Evolutionary conservation across 2,888 invertebrate genomes (phyloP).

Genomic region (Antheraea yamamai): DNA sequence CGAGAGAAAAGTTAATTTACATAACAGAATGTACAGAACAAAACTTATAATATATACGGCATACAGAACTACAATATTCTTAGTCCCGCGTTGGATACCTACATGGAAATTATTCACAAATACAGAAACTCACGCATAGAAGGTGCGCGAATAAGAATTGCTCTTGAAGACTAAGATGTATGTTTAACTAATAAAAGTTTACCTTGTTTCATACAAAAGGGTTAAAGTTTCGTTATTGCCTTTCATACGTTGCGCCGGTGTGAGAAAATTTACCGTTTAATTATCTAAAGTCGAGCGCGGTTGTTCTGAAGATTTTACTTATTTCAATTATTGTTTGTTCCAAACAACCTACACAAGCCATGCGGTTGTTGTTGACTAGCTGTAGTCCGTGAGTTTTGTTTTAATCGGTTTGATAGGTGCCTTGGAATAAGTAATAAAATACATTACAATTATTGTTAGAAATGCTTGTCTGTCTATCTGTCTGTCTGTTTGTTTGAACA

Average conservation of each 20-base stretch:
- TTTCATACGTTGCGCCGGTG: slow-evolving; percentile 49
- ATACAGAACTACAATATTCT: neutral
- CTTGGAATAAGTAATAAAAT: neutral
- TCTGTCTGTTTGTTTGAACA: no score
- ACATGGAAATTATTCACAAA: slow-evolving; percentile 5
- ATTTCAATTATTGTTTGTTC: slow-evolving; percentile 34
- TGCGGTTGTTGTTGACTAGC: neutral
- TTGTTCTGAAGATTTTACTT: slow-evolving; percentile 40
- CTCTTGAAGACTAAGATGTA: slow-evolving; percentile 37
- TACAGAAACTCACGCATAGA: slow-evolving; percentile 15
- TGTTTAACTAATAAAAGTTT: slow-evolving; percentile 67
- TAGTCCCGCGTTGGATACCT: neutral
- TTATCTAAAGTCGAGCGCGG: slow-evolving; percentile 44
- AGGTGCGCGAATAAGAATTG: slow-evolving; percentile 33
- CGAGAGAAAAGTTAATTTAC: neutral
- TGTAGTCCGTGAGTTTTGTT: neutral
- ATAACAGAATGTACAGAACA: neutral
- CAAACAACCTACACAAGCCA: neutral
- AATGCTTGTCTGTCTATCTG: no score
- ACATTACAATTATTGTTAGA: no score
- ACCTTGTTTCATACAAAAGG: slow-evolving; percentile 52
- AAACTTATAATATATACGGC: neutral
- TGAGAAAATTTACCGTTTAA: slow-evolving; percentile 59
- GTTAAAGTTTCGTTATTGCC: slow-evolving; percentile 64
- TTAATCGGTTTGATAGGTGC: neutral